phyloP scores from a whole-genome alignment of 2,113 vertebrate genomes.

The Cervus canadensis region DNA sequence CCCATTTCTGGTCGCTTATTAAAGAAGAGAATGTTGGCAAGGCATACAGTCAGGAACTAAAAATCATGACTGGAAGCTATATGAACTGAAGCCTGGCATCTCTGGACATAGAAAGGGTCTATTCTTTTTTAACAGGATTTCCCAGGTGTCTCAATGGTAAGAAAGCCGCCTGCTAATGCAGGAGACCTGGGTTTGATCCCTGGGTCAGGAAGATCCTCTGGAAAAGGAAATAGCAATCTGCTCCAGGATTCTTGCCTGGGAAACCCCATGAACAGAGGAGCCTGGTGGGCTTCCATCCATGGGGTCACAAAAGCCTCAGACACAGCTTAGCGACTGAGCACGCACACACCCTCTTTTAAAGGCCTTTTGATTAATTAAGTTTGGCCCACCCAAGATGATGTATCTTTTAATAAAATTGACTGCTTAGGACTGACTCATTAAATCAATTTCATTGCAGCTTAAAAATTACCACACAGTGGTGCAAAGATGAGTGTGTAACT shows the following conservation, averaged over 20 bases:
- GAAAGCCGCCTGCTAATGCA: rapidly evolving
- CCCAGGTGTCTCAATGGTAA: not conserved
- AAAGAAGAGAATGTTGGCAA: not conserved
- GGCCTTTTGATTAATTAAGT: not conserved
- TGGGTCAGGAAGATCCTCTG: too few species aligned
- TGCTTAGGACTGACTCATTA: not conserved
- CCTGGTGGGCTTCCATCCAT: not conserved
- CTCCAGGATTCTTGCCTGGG: not conserved
- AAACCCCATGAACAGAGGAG: not conserved
- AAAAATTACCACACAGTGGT: not conserved
- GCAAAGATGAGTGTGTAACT: not conserved
- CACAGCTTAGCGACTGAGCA: not conserved
- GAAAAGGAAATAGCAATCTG: not conserved
- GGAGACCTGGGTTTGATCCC: not conserved
- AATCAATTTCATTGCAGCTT: not conserved
- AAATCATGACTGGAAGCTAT: not conserved
- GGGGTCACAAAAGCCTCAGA: not conserved
- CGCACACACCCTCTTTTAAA: rapidly evolving
- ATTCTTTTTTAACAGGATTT: not conserved
- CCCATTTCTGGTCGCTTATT: not conserved
- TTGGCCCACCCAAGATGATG: not conserved
- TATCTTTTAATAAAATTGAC: not conserved
- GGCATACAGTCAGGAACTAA: not conserved
- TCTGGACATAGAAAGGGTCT: not conserved
- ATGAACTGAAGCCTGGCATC: not conserved